Conservation (phyloP, 2,797 vertebrate genomes). For the Mastacembelus armatus region DNA sequence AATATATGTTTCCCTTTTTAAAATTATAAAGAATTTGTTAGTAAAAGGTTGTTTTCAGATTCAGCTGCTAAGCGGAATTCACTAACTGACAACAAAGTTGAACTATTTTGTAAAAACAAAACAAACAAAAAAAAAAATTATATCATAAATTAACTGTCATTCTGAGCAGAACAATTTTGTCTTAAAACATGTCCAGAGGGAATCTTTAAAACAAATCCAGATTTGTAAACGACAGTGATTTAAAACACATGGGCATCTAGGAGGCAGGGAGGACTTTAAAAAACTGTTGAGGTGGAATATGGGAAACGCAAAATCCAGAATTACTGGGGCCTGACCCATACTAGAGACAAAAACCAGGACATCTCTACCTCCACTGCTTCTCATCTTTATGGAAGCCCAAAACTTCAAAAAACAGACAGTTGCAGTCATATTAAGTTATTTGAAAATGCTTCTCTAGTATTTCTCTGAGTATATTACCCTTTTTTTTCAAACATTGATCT, state of each 20-base stretch:
- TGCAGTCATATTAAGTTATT: neutral
- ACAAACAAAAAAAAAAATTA: no score
- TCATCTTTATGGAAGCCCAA: neutral
- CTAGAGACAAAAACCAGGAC: neutral
- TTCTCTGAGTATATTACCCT: neutral
- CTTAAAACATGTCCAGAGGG: neutral
- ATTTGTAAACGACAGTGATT: no score
- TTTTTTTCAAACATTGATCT: neutral
- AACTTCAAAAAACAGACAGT: neutral
- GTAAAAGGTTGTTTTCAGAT: no score
- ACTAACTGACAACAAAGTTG: neutral
- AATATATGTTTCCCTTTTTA: neutral
- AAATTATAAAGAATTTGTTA: no score
- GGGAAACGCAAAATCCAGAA: neutral
- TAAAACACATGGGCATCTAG: neutral
- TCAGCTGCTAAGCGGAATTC: no score
- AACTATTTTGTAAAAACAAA: neutral
- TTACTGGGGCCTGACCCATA: neutral
- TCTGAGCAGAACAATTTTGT: neutral
- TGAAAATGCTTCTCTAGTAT: neutral
- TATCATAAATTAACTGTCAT: neutral
- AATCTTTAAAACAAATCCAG: neutral
- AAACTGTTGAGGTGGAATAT: neutral
- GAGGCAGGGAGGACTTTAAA: no score
- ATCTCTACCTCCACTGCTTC: neutral